phyloP scores from a whole-genome alignment of 2,888 invertebrate species.

The Melanargia galathea region DNA sequence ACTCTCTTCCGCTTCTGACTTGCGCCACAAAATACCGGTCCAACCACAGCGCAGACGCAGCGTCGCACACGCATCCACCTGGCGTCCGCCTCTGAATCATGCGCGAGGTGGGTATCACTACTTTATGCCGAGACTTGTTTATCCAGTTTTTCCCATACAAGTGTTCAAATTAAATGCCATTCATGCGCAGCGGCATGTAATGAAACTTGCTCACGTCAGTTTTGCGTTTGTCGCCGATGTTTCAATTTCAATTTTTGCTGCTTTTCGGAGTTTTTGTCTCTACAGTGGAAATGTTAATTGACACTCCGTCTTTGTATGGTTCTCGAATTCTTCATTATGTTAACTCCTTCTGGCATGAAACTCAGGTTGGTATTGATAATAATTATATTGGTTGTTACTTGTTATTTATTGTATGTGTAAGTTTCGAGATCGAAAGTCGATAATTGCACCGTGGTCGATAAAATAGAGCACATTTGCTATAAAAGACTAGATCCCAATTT shows the following conservation, averaged over 20 bases:
- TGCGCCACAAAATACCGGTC: constrained; percentile 43
- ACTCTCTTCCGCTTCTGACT: constrained; percentile 26
- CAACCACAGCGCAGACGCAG: constrained; percentile 39
- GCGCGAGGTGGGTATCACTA: constrained; percentile 43
- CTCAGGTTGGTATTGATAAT: no score
- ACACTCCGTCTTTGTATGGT: not conserved
- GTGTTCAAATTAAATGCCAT: constrained; percentile 61
- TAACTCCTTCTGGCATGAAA: not conserved
- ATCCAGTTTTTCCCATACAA: constrained; percentile 50
- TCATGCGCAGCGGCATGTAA: constrained; percentile 58
- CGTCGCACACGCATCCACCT: constrained; percentile 50
- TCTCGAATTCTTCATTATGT: not conserved
- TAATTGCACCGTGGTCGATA: no score
- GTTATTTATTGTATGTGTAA: no score
- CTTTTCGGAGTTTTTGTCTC: constrained; percentile 9
- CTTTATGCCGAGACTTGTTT: constrained; percentile 53
- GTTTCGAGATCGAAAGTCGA: no score
- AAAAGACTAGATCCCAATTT: no score
- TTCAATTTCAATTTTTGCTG: constrained; percentile 43
- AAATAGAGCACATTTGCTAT: no score
- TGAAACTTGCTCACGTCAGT: constrained; percentile 38
- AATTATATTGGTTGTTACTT: no score
- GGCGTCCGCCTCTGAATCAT: constrained; percentile 51
- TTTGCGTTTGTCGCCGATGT: constrained; percentile 30
- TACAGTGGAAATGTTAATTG: constrained; percentile 9